These are phyloP conservation scores for Leistus spinibarbis DNA, from an alignment of 2,888 invertebrate species.

Conservation along the genomic window DNA sequence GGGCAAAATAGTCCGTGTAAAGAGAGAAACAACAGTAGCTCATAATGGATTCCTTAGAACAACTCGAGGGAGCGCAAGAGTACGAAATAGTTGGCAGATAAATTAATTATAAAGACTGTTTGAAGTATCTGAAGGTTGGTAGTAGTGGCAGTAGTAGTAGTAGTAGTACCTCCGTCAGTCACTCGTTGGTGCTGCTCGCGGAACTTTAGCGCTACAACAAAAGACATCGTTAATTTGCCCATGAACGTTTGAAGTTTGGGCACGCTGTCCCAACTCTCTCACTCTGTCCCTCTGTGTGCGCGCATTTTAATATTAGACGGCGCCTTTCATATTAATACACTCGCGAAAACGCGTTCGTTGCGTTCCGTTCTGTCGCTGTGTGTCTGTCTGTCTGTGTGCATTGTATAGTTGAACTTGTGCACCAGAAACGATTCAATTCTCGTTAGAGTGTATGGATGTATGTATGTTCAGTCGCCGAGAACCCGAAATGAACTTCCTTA, in stretches of 20 bases:
- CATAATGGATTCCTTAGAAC: conserved; percentile 28
- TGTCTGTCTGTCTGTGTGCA: neutral
- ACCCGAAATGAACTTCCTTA: neutral
- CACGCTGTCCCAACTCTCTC: neutral
- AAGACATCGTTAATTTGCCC: conserved; percentile 11
- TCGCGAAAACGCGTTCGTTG: neutral
- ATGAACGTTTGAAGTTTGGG: neutral
- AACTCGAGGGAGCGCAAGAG: conserved; percentile 10
- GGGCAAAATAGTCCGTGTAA: neutral
- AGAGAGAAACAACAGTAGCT: neutral
- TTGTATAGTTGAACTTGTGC: neutral
- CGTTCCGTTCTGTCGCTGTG: no score
- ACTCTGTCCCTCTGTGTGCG: neutral
- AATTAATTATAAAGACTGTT: conserved; percentile 35
- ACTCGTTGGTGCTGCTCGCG: neutral
- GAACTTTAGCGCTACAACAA: conserved; percentile 19
- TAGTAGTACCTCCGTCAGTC: neutral
- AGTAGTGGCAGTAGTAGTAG: neutral
- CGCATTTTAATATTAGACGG: conserved; percentile 15
- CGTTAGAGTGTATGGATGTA: neutral
- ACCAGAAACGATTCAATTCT: neutral
- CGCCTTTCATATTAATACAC: conserved; percentile 18
- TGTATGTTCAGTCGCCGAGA: neutral
- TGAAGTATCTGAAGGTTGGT: conserved; percentile 22
- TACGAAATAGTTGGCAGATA: conserved; percentile 31